phyloP scores from a whole-genome alignment of 2,797 vertebrate species.

The Clarias platycephalus region DNA sequence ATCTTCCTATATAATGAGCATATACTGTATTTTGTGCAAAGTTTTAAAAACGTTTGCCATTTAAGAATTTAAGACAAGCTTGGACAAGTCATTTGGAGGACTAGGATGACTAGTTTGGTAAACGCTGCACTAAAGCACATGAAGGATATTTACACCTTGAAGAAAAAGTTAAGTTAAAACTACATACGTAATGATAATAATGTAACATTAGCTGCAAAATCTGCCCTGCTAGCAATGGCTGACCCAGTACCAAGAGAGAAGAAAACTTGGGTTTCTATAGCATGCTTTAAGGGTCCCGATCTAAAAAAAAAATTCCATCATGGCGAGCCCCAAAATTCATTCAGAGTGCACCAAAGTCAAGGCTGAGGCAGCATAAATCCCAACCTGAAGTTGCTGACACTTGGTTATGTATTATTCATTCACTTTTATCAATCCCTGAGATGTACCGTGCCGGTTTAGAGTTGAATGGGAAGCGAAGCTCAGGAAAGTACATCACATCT shows the following conservation, averaged over 20 bases:
- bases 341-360: constrained; percentile 56
- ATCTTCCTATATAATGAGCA: background rate
- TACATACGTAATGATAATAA: background rate
- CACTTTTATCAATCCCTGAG: constrained; percentile 50
- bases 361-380: constrained; percentile 60
- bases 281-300: constrained; percentile 29
- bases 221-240: background rate
- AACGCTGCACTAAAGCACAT: background rate
- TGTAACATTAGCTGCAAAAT: background rate
- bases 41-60: background rate
- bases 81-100: background rate
- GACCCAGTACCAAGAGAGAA: background rate
- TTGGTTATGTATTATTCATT: constrained; percentile 55
- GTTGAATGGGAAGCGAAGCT: constrained; percentile 54
- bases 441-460: constrained; percentile 50
- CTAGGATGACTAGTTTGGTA: background rate
- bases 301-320: constrained; percentile 30
- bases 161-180: background rate
- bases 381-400: constrained; percentile 58
- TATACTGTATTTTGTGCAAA: background rate
- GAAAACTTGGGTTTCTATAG: background rate
- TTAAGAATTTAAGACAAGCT: background rate
- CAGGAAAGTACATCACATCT: constrained; percentile 52
- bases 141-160: background rate
- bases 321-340: constrained; percentile 27